Conservation (phyloP, 2,113 vertebrate genomes). For the Neoarius graeffei region DNA sequence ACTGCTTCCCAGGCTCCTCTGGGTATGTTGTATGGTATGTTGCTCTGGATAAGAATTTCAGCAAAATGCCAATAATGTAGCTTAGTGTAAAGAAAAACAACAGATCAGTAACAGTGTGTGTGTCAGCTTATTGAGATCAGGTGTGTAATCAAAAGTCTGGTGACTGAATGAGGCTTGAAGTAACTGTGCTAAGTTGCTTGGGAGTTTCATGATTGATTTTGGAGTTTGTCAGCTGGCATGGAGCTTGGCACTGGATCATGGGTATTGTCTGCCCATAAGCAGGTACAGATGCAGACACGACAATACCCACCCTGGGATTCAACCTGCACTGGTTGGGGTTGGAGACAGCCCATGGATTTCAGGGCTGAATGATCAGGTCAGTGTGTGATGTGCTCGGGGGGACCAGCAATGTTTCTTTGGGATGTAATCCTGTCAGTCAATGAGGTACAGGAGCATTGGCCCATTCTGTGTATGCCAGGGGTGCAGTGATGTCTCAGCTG, state of each 20-base stretch:
- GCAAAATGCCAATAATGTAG: too few species aligned
- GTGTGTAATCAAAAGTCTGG: not conserved
- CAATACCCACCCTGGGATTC: not conserved
- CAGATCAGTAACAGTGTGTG: not conserved
- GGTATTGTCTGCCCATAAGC: not conserved
- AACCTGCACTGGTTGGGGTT: not conserved
- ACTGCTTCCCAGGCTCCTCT: too few species aligned
- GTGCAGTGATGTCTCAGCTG: not conserved
- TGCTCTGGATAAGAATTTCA: too few species aligned
- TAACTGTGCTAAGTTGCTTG: not conserved
- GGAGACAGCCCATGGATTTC: not conserved
- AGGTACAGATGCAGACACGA: not conserved
- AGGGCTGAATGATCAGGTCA: not conserved
- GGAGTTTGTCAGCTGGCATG: not conserved
- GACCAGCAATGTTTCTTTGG: not conserved
- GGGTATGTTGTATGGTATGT: too few species aligned
- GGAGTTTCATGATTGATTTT: not conserved
- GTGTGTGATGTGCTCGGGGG: not conserved
- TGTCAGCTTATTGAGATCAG: not conserved
- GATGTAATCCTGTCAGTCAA: not conserved
- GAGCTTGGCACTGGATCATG: not conserved
- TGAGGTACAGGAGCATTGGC: not conserved
- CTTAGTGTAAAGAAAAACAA: not conserved
- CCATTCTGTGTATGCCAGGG: not conserved
- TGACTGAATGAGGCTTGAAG: not conserved